Evolutionary conservation across 2,113 vertebrate species (phyloP), one percentile per base, ranked within the genome.

Genomic region (Pedionomus torquatus): DNA sequence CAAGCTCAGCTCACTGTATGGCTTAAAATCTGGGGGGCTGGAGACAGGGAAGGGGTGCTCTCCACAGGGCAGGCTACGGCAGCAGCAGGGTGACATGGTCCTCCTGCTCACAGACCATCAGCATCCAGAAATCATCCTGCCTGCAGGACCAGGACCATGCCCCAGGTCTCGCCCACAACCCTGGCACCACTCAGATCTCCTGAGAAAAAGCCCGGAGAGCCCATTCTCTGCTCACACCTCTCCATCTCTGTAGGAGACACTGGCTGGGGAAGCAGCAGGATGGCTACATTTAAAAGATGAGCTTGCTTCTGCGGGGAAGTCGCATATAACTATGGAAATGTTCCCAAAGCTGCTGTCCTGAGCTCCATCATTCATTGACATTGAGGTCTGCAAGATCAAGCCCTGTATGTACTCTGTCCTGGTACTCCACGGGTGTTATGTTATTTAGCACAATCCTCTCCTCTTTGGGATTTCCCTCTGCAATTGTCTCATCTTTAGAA

Each of bases 51-150:
- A 39, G 58, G 13, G 52, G 30, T 35, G 33, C 3, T 94, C 17
- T 48, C 30, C 7, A 2, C 39, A 31, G 44, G 39, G 16, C 72
- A 72, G 54, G 43, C n/a, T 37, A 5, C 1, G 5, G 43, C 77
- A 58, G 43, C 1, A 0, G 26, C 17, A n/a, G 21, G 0, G 1
- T 16, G 14, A 39, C 52, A 30, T 16, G 28, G 52, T 30, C 28
- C 28, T 17, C 26, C 26, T 65, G 49, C 46, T 80, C 10, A 1
- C 52, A 80, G 43, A n/a, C 17, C 28, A 19, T n/a, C 49, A n/a
- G 33, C 68, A 16, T 24, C 58, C 5, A 1, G 60, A 69, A 49
- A 11, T 87, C 54, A 54, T 25, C 30, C 39, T 72, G 21, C 13
- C 64, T 24, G 3, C 8, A 65, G 41, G 35, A 33, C 69, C 30